A percentile compares a stretch with the other conserved stretches of the same genome.
phyloP scores from a whole-genome alignment of 2,888 invertebrate genomes.

The Geotrupes spiniger region DNA sequence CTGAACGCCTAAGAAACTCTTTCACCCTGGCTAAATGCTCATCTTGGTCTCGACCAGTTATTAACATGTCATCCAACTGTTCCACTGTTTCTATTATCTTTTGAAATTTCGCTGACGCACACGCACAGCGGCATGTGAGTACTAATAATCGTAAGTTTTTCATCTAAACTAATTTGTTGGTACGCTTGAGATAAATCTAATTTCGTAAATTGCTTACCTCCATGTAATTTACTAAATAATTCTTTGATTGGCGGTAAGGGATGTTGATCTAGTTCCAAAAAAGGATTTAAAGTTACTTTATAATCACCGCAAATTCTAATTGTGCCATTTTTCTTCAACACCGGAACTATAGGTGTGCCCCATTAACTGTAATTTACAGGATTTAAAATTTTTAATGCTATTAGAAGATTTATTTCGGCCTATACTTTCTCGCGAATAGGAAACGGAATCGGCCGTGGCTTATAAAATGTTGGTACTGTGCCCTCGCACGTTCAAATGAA shows the following conservation, averaged over 20 bases:
- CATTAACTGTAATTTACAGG: slow-evolving; percentile 19
- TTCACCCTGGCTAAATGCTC: slow-evolving; percentile 5
- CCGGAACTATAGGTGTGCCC: slow-evolving; percentile 28
- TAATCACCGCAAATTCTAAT: slow-evolving; percentile 30
- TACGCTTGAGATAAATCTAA: slow-evolving; percentile 24
- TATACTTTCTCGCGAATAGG: slow-evolving; percentile 8
- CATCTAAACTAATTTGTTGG: slow-evolving; percentile 19
- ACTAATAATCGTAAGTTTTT: slow-evolving; percentile 27
- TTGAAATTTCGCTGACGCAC: slow-evolving; percentile 37
- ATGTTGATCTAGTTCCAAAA: slow-evolving; percentile 27
- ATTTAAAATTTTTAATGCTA: slow-evolving; percentile 9
- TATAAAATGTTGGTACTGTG: not conserved
- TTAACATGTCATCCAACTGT: slow-evolving; percentile 11
- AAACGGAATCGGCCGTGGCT: not conserved
- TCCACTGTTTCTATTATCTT: slow-evolving; percentile 31
- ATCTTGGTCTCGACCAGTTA: slow-evolving; percentile 8
- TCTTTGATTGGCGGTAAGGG: slow-evolving; percentile 31
- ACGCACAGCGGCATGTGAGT: slow-evolving; percentile 32
- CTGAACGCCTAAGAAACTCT: slow-evolving; percentile 20
- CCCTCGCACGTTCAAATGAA: not conserved
- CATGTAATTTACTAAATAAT: slow-evolving; percentile 19
- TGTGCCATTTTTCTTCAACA: slow-evolving; percentile 24
- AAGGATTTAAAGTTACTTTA: slow-evolving; percentile 26
- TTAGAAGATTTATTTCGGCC: slow-evolving; percentile 10
- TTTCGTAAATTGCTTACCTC: slow-evolving; percentile 25